Conservation (phyloP, 2,797 vertebrate genomes). For the Smutsia temminckii region DNA sequence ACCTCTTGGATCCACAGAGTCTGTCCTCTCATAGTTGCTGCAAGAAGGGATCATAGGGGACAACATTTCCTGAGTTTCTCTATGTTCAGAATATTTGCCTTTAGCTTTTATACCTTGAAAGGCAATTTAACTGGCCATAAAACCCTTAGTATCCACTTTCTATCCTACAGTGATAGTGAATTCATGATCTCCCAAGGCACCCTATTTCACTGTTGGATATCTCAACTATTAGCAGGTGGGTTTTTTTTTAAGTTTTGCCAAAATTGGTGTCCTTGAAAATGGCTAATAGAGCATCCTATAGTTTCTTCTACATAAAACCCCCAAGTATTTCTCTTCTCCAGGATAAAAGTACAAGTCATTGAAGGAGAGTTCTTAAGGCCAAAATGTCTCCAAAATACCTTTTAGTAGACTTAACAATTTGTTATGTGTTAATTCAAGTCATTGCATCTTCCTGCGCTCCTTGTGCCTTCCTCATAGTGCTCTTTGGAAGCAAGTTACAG, state of each 20-base stretch:
- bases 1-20: not conserved
- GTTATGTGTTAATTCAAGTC: not conserved
- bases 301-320: not conserved
- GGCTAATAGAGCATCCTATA: not conserved
- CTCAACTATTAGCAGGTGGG: not conserved
- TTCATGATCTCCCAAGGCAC: not conserved
- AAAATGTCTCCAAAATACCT: not conserved
- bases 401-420: not conserved
- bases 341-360: not conserved
- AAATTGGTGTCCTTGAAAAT: not conserved
- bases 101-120: not conserved
- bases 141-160: not conserved
- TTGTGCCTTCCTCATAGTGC: fast-evolving
- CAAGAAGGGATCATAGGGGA: not conserved
- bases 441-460: not conserved
- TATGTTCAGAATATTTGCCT: not conserved
- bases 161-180: not conserved
- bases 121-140: not conserved
- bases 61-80: not conserved
- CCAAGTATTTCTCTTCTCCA: not conserved
- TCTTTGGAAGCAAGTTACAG: not conserved
- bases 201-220: not conserved
- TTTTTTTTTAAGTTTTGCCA: not conserved
- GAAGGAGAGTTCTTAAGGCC: not conserved
- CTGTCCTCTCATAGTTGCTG: not conserved